Base-by-base conservation (phyloP, 2,888 invertebrate genomes). In the Campopleginae sp. region DNA sequence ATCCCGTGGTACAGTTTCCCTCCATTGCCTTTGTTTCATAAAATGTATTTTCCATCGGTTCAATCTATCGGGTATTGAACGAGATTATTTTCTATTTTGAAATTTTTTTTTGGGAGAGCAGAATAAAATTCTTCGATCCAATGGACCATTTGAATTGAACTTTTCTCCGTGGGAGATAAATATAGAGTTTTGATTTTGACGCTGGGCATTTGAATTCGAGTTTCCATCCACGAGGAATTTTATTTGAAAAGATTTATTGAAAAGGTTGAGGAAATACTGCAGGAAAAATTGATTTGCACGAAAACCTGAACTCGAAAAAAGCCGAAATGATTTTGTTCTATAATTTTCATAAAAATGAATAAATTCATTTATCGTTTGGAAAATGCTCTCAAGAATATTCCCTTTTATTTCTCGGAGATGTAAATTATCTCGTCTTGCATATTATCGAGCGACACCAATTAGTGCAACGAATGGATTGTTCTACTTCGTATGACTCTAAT, bases 401-500 rank as follows among this genome's bases (percentile, higher is more conserved):
- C 10, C 38, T 38, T 38, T 38, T 38, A 8, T 10, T 38, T 38
- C 0, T 10, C 38, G 38, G n/a, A 63, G 7, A 38, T 63, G 38
- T 63, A 38, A 63, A 38, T 63, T 38, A 63, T 33, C 19, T 63
- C 38, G 38, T 63, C n/a, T 63, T n/a, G 31, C 38, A 38, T 38
- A 38, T 38, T 38, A 38, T 61, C n/a, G 38, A 38, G 10, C 38
- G 33, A 54, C 23, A 58, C 27, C 27, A 58, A 27, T 58, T 12
- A 58, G 14, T 27, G 27, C 58, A 27, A 58, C 14, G 58, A 27
- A 58, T 27, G 2, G 12, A 58, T 27, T 27, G 27, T 14, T 4
- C 58, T 27, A 58, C 27, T 58, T 4, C 1, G 14, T 27, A 27
- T 23, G 58, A 58, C 58, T 58, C 27, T 58, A 58, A 58, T 58